Percentiles rank a stretch among this genome's conserved stretches.
phyloP scores from a whole-genome alignment of 2,113 vertebrate genomes.

The Cyrtonyx montezumae region DNA sequence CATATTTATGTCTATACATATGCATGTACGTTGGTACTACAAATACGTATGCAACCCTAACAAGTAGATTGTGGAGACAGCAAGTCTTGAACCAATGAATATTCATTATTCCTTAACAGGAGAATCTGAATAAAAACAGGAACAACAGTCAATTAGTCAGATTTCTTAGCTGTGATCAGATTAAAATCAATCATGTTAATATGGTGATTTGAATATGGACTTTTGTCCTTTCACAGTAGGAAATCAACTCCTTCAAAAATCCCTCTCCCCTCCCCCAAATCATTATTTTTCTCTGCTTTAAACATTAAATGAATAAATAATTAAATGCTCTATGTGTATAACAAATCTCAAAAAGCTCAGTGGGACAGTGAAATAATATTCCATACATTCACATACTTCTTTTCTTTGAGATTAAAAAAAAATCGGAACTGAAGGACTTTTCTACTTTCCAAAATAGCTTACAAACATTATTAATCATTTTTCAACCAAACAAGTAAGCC shows the following conservation, averaged over 20 bases:
- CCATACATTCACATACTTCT: background rate
- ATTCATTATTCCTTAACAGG: background rate
- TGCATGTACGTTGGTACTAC: background rate
- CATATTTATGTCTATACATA: background rate
- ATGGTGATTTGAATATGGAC: background rate
- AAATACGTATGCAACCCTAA: accelerated
- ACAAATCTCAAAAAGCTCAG: background rate
- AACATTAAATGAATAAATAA: background rate
- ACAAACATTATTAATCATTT: background rate
- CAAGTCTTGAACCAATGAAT: background rate
- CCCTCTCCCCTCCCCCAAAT: accelerated
- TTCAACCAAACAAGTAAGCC: background rate
- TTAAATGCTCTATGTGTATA: background rate
- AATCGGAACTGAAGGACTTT: background rate
- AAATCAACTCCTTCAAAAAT: background rate
- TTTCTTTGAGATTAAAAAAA: background rate
- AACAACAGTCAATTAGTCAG: background rate
- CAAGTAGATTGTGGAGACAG: background rate
- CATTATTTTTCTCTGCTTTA: background rate
- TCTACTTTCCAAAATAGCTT: background rate
- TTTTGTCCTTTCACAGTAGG: background rate
- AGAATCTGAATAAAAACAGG: background rate
- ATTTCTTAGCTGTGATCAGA: background rate
- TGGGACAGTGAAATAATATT: background rate
- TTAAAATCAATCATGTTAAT: background rate